Evolutionary conservation across 2,888 invertebrate species (phyloP), one percentile per base, ranked within the genome.

Genomic region (Cataglyphis albicans): DNA sequence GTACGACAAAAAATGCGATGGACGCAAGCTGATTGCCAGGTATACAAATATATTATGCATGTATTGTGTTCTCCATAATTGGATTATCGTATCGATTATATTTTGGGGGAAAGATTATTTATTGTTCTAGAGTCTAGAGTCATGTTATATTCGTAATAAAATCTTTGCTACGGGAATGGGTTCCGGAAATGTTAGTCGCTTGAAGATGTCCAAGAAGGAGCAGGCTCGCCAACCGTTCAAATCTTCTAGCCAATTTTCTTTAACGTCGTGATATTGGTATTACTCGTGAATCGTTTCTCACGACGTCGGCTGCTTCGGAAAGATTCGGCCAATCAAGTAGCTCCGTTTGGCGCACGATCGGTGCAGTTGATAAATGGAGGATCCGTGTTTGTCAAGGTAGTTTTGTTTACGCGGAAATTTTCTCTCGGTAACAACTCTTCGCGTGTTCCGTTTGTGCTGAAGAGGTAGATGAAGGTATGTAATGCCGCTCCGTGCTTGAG

Each of bases 381-480:
- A 96, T 95, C 95, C 95, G 96, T 96, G 96, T 96, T 95, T 96
- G 96, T 96, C 96, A 96, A 96, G 96, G 95, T 96, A 96, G 96
- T 96, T 96, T 96, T 96, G 96, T 96, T 96, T 96, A 96, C 96
- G 95, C 96, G 96, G 95, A 91, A 91, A 92, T 93, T 93, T 93
- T 92, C 90, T 91, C 87, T 93, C 91, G 92, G 92, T 92, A 92
- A 92, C 90, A 92, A 93, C 91, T 92, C 91, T 86, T 88, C 91
- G 92, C 89, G 91, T 88, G 91, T 93, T 87, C 91, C 91, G 91
- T 92, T 92, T 91, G 91, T 90, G 93, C 91, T 92, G 78, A 90
- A 96, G 96, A 96, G 96, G 96, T 96, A 96, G 96, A 96, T 96
- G 96, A 96, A 96, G 96, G 96, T 96, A 95, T 91, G 94, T 94